Conservation (phyloP, 2,113 vertebrate species). For the Porphyrio hochstetteri region DNA sequence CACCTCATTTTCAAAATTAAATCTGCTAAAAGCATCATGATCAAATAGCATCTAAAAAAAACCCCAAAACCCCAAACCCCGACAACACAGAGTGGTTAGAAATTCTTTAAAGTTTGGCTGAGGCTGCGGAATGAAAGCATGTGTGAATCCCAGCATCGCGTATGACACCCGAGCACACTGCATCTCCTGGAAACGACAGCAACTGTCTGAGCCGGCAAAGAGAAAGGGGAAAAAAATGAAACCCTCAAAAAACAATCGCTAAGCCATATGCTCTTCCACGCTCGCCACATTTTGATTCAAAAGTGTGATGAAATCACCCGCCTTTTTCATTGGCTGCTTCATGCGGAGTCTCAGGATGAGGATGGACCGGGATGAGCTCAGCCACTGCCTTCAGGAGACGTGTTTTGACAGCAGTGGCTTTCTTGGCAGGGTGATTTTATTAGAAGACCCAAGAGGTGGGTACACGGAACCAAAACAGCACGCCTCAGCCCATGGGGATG, state of each 20-base stretch:
- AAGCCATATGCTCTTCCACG: slow-evolving; percentile 13
- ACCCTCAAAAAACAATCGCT: neutral
- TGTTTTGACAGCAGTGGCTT: neutral
- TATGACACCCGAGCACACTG: neutral
- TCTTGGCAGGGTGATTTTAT: neutral
- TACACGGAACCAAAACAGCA: neutral
- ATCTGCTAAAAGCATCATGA: slow-evolving; percentile 11
- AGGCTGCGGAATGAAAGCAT: neutral
- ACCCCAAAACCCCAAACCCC: too few relatives aligned
- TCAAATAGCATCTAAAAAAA: neutral
- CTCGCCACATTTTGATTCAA: neutral
- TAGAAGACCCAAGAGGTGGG: rapidly evolving
- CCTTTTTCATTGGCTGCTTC: neutral
- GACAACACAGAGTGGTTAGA: neutral
- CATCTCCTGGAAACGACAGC: slow-evolving; percentile 21
- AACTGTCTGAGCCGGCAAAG: neutral
- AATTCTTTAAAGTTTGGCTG: slow-evolving; percentile 31
- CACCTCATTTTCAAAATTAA: slow-evolving; percentile 35
- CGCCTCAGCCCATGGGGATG: rapidly evolving
- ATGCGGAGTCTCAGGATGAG: neutral
- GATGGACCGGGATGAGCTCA: neutral
- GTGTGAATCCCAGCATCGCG: slow-evolving; percentile 17
- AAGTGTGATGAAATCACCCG: neutral
- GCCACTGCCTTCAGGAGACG: neutral
- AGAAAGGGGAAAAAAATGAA: neutral